phyloP scores from a whole-genome alignment of 2,888 invertebrate genomes.

The Drosophila flavopinicola region DNA sequence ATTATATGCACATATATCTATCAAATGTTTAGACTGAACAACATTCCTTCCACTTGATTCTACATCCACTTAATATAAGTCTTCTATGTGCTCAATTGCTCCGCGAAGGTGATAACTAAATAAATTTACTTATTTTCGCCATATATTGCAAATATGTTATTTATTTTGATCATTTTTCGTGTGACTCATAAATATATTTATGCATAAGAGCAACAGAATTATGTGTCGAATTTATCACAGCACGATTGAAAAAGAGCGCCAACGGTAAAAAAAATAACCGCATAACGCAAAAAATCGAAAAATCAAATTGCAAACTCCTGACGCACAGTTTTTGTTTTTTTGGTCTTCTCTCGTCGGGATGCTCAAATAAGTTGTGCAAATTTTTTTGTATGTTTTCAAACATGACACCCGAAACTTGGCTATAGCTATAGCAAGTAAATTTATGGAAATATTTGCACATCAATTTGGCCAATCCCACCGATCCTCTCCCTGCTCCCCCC shows the following conservation, averaged over 20 bases:
- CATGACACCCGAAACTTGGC: conserved; percentile 73
- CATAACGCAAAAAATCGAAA: conserved; percentile 17
- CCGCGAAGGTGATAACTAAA: too few relatives aligned
- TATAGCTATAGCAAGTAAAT: conserved; percentile 67
- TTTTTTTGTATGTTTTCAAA: conserved; percentile 65
- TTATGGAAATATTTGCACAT: conserved; percentile 78
- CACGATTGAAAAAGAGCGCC: neutral
- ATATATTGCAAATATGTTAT: neutral
- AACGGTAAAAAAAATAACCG: neutral
- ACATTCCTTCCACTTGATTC: too few relatives aligned
- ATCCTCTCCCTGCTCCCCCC: too few relatives aligned
- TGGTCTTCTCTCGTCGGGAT: conserved; percentile 5
- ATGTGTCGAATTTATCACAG: conserved; percentile 4
- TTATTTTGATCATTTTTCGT: neutral
- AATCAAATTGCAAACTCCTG: conserved; percentile 29
- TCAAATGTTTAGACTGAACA: too few relatives aligned
- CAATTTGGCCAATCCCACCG: too few relatives aligned
- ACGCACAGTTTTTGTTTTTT: conserved; percentile 9
- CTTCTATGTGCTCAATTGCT: too few relatives aligned
- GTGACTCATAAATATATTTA: neutral
- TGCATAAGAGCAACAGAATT: neutral
- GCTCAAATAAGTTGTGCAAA: conserved; percentile 50
- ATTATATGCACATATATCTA: too few relatives aligned
- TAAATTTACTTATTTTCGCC: neutral
- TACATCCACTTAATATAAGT: too few relatives aligned